Conservation (phyloP, 2,888 invertebrate species). For the Flexamia atlantica region DNA sequence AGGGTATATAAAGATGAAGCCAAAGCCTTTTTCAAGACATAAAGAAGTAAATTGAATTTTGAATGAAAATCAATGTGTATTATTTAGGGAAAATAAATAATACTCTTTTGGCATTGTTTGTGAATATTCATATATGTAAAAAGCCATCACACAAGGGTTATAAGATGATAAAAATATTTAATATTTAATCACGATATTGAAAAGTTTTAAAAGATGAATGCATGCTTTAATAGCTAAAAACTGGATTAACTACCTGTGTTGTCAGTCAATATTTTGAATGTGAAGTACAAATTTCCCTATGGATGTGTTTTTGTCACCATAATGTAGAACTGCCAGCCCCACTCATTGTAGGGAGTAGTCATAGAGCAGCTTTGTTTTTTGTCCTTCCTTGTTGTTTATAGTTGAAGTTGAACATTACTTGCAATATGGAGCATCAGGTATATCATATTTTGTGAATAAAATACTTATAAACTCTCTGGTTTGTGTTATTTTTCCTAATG, state of each 20-base stretch:
- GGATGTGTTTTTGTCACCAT: conserved; percentile 36
- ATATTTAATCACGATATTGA: too few species aligned
- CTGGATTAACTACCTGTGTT: neutral
- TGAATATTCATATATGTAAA: too few species aligned
- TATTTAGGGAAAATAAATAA: too few species aligned
- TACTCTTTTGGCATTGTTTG: too few species aligned
- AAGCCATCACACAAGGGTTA: too few species aligned
- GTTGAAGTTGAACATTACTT: conserved; percentile 41
- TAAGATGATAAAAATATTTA: too few species aligned
- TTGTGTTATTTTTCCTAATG: neutral
- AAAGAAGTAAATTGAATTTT: too few species aligned
- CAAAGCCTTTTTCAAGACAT: too few species aligned
- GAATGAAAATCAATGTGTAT: too few species aligned
- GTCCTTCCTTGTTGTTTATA: conserved; percentile 47
- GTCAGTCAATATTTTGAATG: conserved; percentile 26
- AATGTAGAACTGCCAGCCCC: conserved; percentile 13
- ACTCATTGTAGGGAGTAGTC: conserved; percentile 22
- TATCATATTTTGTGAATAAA: conserved; percentile 57
- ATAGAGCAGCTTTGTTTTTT: conserved; percentile 48
- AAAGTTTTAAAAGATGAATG: neutral
- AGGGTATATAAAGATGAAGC: too few species aligned
- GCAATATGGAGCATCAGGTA: conserved; percentile 56
- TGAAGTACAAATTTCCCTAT: conserved; percentile 52
- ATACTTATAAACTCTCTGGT: conserved; percentile 26
- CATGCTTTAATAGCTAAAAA: neutral